phyloP scores from a whole-genome alignment of 2,113 vertebrate species.

The Protomyctophum bolini region DNA sequence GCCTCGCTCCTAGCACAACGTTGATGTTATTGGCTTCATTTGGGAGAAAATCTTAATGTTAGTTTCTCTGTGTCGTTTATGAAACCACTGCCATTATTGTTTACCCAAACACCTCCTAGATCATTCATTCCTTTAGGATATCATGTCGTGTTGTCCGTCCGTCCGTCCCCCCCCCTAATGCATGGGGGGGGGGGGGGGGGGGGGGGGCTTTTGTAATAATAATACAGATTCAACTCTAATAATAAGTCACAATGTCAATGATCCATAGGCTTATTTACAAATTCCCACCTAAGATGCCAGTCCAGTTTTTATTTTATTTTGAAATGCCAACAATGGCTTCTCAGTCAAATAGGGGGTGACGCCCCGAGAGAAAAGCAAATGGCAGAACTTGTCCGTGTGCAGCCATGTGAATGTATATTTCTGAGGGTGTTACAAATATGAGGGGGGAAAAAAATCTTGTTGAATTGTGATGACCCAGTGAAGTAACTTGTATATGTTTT shows the following conservation, averaged over 20 bases:
- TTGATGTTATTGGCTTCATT: conserved; percentile 23
- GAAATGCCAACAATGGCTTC: conserved; percentile 65
- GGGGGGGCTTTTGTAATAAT: no score
- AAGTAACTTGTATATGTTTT: conserved; percentile 84
- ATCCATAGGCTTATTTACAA: conserved; percentile 68
- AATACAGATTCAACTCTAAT: conserved; percentile 47
- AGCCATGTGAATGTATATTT: conserved; percentile 82
- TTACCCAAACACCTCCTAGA: conserved; percentile 28
- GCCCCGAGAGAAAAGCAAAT: conserved; percentile 34
- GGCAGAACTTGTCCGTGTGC: conserved; percentile 70
- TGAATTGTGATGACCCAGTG: conserved; percentile 81
- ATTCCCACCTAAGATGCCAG: conserved; percentile 56
- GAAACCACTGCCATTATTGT: conserved; percentile 62
- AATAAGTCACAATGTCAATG: conserved; percentile 49
- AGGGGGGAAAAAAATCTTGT: conserved; percentile 68
- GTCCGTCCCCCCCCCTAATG: no score
- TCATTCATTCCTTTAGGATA: no score
- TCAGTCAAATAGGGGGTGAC: no score
- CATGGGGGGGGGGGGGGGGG: no score
- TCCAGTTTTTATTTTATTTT: conserved; percentile 60
- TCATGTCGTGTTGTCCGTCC: no score
- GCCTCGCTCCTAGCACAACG: conserved; percentile 64
- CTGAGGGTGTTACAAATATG: conserved; percentile 77
- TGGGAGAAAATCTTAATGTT: background rate
- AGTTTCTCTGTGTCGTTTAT: conserved; percentile 14